Evolutionary conservation across 2,888 invertebrate species (phyloP).

Genomic region (Galeruca laticollis): DNA sequence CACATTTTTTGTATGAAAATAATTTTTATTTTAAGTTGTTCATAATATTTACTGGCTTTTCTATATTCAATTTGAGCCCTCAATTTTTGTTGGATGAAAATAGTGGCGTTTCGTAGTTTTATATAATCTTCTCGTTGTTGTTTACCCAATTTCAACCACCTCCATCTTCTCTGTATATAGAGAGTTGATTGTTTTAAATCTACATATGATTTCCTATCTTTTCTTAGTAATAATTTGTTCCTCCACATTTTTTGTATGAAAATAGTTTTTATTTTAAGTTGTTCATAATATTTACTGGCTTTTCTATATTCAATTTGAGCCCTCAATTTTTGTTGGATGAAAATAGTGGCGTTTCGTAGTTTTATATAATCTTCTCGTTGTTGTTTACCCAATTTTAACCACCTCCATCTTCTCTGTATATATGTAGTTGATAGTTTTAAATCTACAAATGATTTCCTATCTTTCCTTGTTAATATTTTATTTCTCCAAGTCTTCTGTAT

Average conservation of each 20-base stretch:
- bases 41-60: no score
- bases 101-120: slow-evolving; percentile 46
- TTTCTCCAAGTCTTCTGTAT: slow-evolving; percentile 39
- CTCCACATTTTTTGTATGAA: not conserved
- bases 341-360: slow-evolving; percentile 47
- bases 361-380: slow-evolving; percentile 45
- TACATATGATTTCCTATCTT: slow-evolving; percentile 46
- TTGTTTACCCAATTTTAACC: slow-evolving; percentile 45
- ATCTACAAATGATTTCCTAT: slow-evolving; percentile 45
- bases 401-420: slow-evolving; percentile 41
- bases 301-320: not conserved
- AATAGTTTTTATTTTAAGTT: not conserved
- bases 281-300: not conserved
- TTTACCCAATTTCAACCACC: slow-evolving; percentile 45
- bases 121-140: slow-evolving; percentile 45
- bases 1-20: no score
- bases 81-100: slow-evolving; percentile 33
- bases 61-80: no score
- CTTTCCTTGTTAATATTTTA: slow-evolving; percentile 49
- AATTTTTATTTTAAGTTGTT: not conserved
- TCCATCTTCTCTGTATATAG: slow-evolving; percentile 39
- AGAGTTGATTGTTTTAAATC: slow-evolving; percentile 48
- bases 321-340: slow-evolving; percentile 32
- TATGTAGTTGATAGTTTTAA: slow-evolving; percentile 47
- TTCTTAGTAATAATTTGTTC: slow-evolving; percentile 52